Conservation (phyloP, 2,888 invertebrate species). For the Ligdia adustata region DNA sequence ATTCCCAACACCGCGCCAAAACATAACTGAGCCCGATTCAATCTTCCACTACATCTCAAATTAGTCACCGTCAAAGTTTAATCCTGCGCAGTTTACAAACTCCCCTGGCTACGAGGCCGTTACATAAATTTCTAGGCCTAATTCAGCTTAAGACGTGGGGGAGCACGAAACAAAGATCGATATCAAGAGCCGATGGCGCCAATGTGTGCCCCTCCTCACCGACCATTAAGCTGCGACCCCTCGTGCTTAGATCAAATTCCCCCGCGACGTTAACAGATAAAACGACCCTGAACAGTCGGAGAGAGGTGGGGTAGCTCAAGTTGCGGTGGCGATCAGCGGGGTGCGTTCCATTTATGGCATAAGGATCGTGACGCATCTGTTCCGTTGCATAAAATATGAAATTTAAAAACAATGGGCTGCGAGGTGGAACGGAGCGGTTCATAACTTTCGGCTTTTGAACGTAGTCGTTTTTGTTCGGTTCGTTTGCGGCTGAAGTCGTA, state of each 20-base stretch:
- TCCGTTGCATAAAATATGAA: slow-evolving; percentile 73
- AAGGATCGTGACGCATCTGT: slow-evolving; percentile 78
- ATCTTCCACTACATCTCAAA: slow-evolving; percentile 44
- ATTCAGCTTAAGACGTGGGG: slow-evolving; percentile 76
- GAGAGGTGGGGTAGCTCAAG: slow-evolving; percentile 53
- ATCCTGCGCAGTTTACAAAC: slow-evolving; percentile 45
- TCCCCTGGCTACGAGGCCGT: slow-evolving; percentile 58
- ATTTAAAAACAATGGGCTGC: slow-evolving; percentile 60
- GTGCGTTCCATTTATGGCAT: slow-evolving; percentile 71
- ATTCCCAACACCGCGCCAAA: slow-evolving; percentile 4
- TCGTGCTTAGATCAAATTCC: slow-evolving; percentile 58
- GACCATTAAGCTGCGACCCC: slow-evolving; percentile 61
- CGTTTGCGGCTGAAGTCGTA: slow-evolving; percentile 8
- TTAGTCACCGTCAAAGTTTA: slow-evolving; percentile 51
- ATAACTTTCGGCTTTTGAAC: slow-evolving; percentile 30
- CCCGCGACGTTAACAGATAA: slow-evolving; percentile 43
- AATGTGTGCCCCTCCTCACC: slow-evolving; percentile 67
- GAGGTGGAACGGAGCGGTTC: slow-evolving; percentile 39
- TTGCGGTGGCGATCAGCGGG: slow-evolving; percentile 56
- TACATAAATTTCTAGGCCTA: slow-evolving; percentile 75
- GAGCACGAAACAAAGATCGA: slow-evolving; percentile 72
- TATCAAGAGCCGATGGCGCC: slow-evolving; percentile 75
- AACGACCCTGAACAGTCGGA: slow-evolving; percentile 41
- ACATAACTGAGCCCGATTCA: slow-evolving; percentile 29
- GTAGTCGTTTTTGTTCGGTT: slow-evolving; percentile 18